Conservation (phyloP, 2,113 vertebrate genomes). For the Ellobius talpinus region DNA sequence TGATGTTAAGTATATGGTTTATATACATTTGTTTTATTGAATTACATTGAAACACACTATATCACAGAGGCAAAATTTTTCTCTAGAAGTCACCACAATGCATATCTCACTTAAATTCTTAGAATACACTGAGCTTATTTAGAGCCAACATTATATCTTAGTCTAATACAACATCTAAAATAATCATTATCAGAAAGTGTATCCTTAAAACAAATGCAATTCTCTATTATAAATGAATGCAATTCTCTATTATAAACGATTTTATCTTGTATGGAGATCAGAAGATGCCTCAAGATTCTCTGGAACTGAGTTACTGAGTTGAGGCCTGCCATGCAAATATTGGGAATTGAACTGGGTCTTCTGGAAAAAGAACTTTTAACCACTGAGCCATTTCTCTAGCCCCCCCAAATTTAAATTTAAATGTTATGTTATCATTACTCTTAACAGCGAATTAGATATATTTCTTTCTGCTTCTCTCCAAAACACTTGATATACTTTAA, state of each 20-base stretch:
- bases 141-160: slow-evolving; percentile 36
- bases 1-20: slow-evolving; percentile 42
- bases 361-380: not conserved
- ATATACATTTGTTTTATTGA: slow-evolving; percentile 42
- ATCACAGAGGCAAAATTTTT: slow-evolving; percentile 52
- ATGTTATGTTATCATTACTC: not conserved
- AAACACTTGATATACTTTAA: slow-evolving; percentile 22
- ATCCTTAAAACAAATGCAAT: slow-evolving; percentile 17
- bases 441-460: not conserved
- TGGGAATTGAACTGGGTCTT: not conserved
- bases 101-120: slow-evolving; percentile 7
- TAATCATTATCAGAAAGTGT: slow-evolving; percentile 42
- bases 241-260: slow-evolving; percentile 44
- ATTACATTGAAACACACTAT: slow-evolving; percentile 39
- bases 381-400: not conserved
- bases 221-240: slow-evolving; percentile 28
- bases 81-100: slow-evolving; percentile 27
- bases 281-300: not conserved
- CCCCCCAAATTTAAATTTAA: slow-evolving; percentile 53
- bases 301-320: not conserved
- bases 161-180: slow-evolving; percentile 45
- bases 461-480: slow-evolving; percentile 32
- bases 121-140: slow-evolving; percentile 51
- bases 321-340: not conserved
- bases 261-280: not conserved